Evolutionary conservation across 2,888 invertebrate genomes (phyloP), one percentile per base, ranked within the genome.

Genomic region (Hirtodrosophila alboralis): DNA sequence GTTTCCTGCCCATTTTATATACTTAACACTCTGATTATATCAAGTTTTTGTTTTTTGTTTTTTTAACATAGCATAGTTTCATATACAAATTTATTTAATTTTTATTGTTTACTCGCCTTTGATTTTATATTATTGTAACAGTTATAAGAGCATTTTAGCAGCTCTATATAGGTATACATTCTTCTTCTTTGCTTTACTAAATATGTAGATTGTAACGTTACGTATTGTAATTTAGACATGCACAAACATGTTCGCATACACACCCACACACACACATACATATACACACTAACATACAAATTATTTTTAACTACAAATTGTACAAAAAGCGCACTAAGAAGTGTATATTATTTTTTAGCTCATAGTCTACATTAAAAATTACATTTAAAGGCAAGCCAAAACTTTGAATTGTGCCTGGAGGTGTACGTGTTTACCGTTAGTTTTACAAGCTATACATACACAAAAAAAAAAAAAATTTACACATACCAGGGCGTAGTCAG

Each of bases 241-340:
- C 52, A 40, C 4, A 16, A 26, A 16, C 16, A 31, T 14, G 12
- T 4, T 6, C 18, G n/a, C n/a, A 58, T n/a, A 21, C 33, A 33
- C 1, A 13, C 30, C 51, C 4, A 30, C 18, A 26, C 7, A 47
- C 47, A 37, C 8, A 26, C 21, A 34, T 6, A 38, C 26, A 48
- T 18, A 30, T 16, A 47, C 13, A 27, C 16, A 34, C 3, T 45
- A 1, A 7, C 12, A 34, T 18, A 26, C 13, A 31, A 4, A 33
- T 14, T n/a, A 31, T 13, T 40, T 16, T 31, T 33, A 43, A 38
- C 49, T 14, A 16, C 48, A 37, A 45, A 23, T 40, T 43, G 36
- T 41, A 61, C 43, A 51, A 38, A 59, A 61, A 61, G 62, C 61
- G 23, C 31, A 30, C 31, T 28, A 49, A 43, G 9, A 47, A 40